Percentiles rank a stretch among this genome's conserved stretches.
phyloP scores from a whole-genome alignment of 92 coral and sea anemone species.

The Epizoanthus fatuus region DNA sequence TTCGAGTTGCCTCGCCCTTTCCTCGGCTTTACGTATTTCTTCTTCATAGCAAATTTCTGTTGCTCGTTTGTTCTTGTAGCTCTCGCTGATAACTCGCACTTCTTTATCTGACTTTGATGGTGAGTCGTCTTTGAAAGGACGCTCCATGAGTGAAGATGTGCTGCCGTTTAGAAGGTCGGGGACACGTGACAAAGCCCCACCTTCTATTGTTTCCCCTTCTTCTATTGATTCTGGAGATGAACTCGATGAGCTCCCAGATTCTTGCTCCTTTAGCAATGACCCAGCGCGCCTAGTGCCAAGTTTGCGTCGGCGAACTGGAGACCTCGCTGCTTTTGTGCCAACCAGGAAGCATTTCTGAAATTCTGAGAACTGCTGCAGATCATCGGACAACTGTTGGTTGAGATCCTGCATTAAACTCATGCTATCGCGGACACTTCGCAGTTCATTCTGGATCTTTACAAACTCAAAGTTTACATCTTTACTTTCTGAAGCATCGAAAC shows the following conservation, averaged over 20 bases:
- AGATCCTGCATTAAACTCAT: slow-evolving; percentile 52
- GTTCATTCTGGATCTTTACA: slow-evolving; percentile 60
- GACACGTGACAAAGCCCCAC: slow-evolving; percentile 3
- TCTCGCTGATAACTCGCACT: slow-evolving; percentile 3
- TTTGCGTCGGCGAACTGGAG: background rate
- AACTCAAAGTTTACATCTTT: slow-evolving; percentile 30
- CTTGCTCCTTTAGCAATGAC: background rate
- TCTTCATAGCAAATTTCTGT: slow-evolving; percentile 14
- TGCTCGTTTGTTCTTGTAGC: background rate
- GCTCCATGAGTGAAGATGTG: slow-evolving; percentile 7
- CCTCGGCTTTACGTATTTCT: slow-evolving; percentile 1
- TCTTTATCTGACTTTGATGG: slow-evolving; percentile 33
- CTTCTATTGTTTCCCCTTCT: background rate
- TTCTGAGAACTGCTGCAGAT: slow-evolving; percentile 46
- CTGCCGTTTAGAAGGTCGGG: slow-evolving; percentile 40
- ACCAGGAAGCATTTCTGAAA: slow-evolving; percentile 33
- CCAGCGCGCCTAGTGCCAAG: background rate
- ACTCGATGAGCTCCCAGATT: background rate
- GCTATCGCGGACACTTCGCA: slow-evolving; percentile 59
- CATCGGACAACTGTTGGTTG: slow-evolving; percentile 51
- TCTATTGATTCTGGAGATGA: background rate
- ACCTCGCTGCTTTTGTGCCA: background rate
- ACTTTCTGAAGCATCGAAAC: background rate
- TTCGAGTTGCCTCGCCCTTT: slow-evolving; percentile 26
- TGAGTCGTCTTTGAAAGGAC: slow-evolving; percentile 4